Evolutionary conservation across 2,888 invertebrate genomes (phyloP), one percentile per base, ranked within the genome.

Genomic region (Asteroscopus sphinx): DNA sequence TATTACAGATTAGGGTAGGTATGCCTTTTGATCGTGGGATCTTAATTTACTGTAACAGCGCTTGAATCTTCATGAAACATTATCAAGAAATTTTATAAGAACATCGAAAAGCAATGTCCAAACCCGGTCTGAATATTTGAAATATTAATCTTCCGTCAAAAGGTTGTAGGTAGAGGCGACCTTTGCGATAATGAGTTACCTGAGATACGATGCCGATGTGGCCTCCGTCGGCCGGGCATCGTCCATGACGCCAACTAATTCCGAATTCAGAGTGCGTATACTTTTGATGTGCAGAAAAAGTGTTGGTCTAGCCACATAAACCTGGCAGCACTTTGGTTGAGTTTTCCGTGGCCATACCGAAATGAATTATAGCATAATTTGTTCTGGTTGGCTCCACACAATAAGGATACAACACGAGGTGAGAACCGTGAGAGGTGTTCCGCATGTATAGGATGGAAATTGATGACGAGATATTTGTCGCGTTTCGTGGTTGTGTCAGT

Each of bases 281-380:
- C 37, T 67, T 75, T 69, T 73, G 76, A 74, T 76, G 73, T 61
- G 76, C 72, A 72, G 73, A 75, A 76, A 72, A 74, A 74, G 63
- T 73, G 73, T 75, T 69, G 73, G 69, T 60, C 57, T 76, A 58
- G 74, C 54, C 67, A 58, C 63, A 72, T 72, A 60, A 69, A 67
- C 60, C 64, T 67, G 76, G 55, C 51, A 51, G 63, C 70, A 65
- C 53, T 73, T 70, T 58, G 67, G 68, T 73, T 71, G 64, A 77
- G 75, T 79, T 81, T 78, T 70, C 72, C 72, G 70, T 73, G 62
- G 72, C 71, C 78, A 70, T 65, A 65, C 69, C 73, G 61, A 76
- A 81, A 82, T 86, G 86, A 87, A 78, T 85, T 81, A 87, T 87
- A 80, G 80, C 78, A 84, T 82, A 86, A 86, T 87, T 87, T 85